Percentiles rank a stretch among this genome's conserved stretches.
Evolutionary conservation across 2,797 vertebrate genomes (phyloP).

Genomic region (Schizothorax lantsangensis): DNA sequence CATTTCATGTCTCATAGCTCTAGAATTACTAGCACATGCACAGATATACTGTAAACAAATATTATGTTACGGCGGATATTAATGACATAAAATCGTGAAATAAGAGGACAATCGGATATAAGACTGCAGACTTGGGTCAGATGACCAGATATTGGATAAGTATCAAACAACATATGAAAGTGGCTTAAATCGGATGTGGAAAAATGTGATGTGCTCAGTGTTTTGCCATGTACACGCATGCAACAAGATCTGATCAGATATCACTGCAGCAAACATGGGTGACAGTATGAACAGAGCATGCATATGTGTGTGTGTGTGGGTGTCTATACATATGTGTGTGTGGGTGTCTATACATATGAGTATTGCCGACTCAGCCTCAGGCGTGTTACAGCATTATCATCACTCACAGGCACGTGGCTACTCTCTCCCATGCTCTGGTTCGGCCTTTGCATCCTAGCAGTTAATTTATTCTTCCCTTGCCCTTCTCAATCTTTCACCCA

Average conservation of each 20-base stretch:
- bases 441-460: slow-evolving; percentile 27
- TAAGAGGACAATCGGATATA: background rate
- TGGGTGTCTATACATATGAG: background rate
- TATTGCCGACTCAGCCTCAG: slow-evolving; percentile 31
- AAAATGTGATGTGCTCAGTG: slow-evolving; percentile 1
- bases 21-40: slow-evolving; percentile 9
- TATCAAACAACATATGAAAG: slow-evolving; percentile 21
- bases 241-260: slow-evolving; percentile 11
- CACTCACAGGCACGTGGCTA: slow-evolving; percentile 46
- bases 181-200: background rate
- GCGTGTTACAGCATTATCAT: slow-evolving; percentile 28
- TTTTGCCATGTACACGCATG: background rate
- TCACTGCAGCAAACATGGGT: background rate
- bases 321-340: background rate
- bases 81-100: background rate
- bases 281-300: background rate
- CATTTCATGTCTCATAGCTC: background rate
- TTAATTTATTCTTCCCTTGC: slow-evolving; percentile 58
- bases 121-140: background rate
- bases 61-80: background rate
- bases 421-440: slow-evolving; percentile 20
- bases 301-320: background rate
- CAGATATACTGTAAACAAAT: slow-evolving; percentile 22
- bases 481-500: slow-evolving; percentile 41
- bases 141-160: slow-evolving; percentile 31